Base-by-base conservation (phyloP, 2,888 invertebrate species). In the Thalpophila matura region DNA sequence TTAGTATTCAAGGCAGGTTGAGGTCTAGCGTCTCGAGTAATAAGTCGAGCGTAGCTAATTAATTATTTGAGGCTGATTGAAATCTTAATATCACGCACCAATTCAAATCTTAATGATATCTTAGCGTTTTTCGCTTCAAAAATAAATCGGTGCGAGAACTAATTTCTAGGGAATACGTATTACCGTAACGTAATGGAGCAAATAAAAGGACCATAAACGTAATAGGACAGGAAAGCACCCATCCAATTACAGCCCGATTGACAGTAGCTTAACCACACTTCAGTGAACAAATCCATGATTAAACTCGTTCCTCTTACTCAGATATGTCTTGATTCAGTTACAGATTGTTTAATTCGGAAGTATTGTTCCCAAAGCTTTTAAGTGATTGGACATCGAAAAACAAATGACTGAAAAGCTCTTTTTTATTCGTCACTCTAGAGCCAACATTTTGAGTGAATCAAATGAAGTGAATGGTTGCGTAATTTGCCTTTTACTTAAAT, bases 381-480 rank as follows among this genome's bases (percentile, higher is more conserved):
- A 78, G 78, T 75, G 75, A 79, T 79, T 79, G 73, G 67, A 75
- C 59, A 64, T 62, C 50, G 59, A 61, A 57, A 80, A 77, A 80
- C 75, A 80, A 77, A 79, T 79, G 78, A 69, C 47, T 63, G 47
- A 47, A 67, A 62, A 62, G 27, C 54, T 62, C 46, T 61, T 63
- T 59, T 74, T 70, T 80, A 77, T 77, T 69, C 63, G 68, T 77
- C 77, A 74, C 60, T 38, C 24, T 49, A 57, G 33, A 59, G 27
- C 43, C 35, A 63, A 59, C 54, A 37, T 58, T 77, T 76, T 70
- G 42, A 51, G 38, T 60, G 46, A 74, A 71, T 67, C 66, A 64
- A 80, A 43, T 54, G 49, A 53, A 72, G 69, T 47, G 49, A 49
- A 45, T 22, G 50, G 18, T 57, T 55, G 10, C 20, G 50, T 51